Evolutionary conservation across 2,113 vertebrate genomes (phyloP).

Genomic region (Chascanopsetta lugubris): DNA sequence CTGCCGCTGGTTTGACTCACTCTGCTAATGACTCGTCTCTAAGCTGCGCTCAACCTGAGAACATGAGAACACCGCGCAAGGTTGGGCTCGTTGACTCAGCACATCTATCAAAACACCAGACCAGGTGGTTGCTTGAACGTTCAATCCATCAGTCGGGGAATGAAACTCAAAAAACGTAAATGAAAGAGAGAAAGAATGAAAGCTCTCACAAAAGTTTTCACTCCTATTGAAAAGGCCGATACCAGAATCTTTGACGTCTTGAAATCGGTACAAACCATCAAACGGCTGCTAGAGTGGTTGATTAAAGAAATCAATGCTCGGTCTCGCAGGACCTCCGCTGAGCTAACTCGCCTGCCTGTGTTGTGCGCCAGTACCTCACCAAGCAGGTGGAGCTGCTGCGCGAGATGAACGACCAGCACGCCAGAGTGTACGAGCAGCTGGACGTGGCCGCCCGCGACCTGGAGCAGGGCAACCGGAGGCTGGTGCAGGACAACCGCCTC

Average conservation of each 20-base stretch:
- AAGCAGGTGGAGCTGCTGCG: constrained; percentile 92
- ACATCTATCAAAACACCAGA: too few relatives aligned
- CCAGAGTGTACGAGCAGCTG: constrained; percentile 94
- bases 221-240: background rate
- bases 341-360: constrained; percentile 1
- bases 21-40: background rate
- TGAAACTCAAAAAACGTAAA: background rate
- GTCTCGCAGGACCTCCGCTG: background rate
- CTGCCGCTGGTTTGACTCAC: background rate
- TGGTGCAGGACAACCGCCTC: constrained; percentile 87
- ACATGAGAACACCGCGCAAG: background rate
- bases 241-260: background rate
- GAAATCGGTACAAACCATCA: background rate
- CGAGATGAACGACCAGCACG: constrained; percentile 96
- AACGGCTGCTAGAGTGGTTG: background rate
- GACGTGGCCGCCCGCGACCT: constrained; percentile 89
- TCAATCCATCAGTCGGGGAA: background rate
- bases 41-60: constrained; percentile 3
- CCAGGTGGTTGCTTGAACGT: too few relatives aligned
- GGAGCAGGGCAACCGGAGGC: constrained; percentile 89
- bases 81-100: background rate
- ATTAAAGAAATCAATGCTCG: background rate
- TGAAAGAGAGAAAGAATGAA: too few relatives aligned
- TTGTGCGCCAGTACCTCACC: constrained; percentile 86
- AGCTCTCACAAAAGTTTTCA: too few relatives aligned